Evolutionary conservation across 1,140 invertebrate genomes (phyloP), one percentile per base, ranked within the genome.

Genomic region (Ectropis grisescens): DNA sequence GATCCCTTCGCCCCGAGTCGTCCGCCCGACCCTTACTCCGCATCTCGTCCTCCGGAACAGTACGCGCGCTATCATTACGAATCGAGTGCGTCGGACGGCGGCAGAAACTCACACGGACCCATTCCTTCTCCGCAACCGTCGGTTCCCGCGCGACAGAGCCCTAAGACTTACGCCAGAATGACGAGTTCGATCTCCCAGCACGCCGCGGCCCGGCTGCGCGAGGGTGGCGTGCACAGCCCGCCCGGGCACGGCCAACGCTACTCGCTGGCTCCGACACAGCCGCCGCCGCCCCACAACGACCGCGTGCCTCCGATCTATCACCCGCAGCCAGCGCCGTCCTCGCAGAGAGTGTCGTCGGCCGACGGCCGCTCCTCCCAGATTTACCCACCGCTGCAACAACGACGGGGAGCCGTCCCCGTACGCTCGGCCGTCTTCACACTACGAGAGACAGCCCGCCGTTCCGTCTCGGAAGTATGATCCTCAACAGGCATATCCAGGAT

Each of bases 281-380:
- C 65, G 29, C 53, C 70, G 14, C 71, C 69, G n/a, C 69, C 70
- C 13, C 75, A 65, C 29, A 78, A 74, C 23, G 78, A 76, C 42
- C 65, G 71, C 9, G 72, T 80, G 25, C 76, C 75, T 26, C 71
- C 75, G 5, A 71, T 75, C 47, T 70, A 75, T 27, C 76, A 79
- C 43, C 69, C 72, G n/a, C 60, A 66, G 42, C 41, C 55, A 10
- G 38, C 48, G 27, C 61, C 56, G 13, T 33, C 68, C 8, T 28
- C 64, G 7, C 68, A 61, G 36, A 58, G 58, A 13, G 37, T 61
- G 9, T 14, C 46, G 29, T 14, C 60, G 2, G 30, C 49, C 16
- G 72, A 78, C 15, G 52, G 42, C 13, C 56, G 72, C n/a, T 35
- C 66, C 1, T 19, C 58, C 13, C 60, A 62, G 30, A 38, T 56